Evolutionary conservation across 2,888 invertebrate genomes (phyloP).

Genomic region (Tetropium fuscum): DNA sequence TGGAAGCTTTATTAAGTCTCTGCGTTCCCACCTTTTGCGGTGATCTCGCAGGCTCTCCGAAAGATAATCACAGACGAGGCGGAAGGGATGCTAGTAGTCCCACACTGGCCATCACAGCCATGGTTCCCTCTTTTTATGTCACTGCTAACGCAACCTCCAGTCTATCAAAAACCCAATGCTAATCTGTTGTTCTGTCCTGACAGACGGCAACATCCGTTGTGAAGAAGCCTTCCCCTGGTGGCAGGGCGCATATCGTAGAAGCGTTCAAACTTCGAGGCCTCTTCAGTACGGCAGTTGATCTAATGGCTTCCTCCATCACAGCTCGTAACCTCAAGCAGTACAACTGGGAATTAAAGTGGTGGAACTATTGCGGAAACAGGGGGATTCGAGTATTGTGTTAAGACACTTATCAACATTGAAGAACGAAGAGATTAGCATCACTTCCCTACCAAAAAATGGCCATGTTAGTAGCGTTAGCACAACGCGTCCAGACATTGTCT

Average conservation of each 20-base stretch:
- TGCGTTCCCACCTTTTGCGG: slow-evolving; percentile 29
- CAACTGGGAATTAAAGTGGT: slow-evolving; percentile 25
- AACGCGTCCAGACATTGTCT: too few relatives aligned
- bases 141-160: not conserved
- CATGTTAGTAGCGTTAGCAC: too few relatives aligned
- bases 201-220: slow-evolving; percentile 11
- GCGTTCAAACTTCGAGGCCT: slow-evolving; percentile 2
- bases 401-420: too few relatives aligned
- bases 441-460: too few relatives aligned
- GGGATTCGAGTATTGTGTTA: too few relatives aligned
- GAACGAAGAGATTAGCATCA: too few relatives aligned
- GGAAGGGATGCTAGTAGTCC: slow-evolving; percentile 27
- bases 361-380: slow-evolving; percentile 10
- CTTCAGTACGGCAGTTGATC: not conserved
- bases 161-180: slow-evolving; percentile 15
- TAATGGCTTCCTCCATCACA: not conserved
- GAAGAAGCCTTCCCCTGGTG: slow-evolving; percentile 26
- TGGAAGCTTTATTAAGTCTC: slow-evolving; percentile 28
- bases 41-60: slow-evolving; percentile 7
- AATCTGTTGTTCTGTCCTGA: slow-evolving; percentile 19
- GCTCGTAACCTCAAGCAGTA: not conserved
- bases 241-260: slow-evolving; percentile 26
- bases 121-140: slow-evolving; percentile 26
- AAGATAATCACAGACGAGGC: slow-evolving; percentile 23
- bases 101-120: slow-evolving; percentile 21